Evolutionary conservation across 2,113 vertebrate species (phyloP).

Genomic region (Melozone crissalis): DNA sequence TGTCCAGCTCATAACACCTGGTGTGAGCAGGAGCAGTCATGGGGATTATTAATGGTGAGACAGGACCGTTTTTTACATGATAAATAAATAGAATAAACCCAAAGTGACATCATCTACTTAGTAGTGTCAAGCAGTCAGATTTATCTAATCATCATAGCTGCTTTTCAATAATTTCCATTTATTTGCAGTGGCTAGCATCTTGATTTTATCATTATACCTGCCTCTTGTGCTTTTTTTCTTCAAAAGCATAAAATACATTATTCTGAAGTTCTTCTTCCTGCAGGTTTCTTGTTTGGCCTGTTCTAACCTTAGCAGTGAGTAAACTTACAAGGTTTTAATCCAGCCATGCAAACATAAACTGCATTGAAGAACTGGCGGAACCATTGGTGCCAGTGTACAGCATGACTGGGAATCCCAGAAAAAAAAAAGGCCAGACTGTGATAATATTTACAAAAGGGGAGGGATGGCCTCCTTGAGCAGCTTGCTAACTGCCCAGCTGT

Average conservation of each 20-base stretch:
- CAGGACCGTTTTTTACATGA: not conserved
- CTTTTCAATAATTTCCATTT: not conserved
- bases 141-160: not conserved
- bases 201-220: not conserved
- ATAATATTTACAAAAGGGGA: not conserved
- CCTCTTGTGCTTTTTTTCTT: not conserved
- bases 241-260: not conserved
- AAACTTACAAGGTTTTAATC: not conserved
- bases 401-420: not conserved
- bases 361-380: rapidly evolving
- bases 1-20: not conserved
- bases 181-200: not conserved
- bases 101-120: not conserved
- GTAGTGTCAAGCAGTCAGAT: not conserved
- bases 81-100: not conserved
- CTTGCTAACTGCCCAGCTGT: not conserved
- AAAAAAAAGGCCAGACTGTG: not conserved
- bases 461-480: not conserved
- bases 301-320: not conserved
- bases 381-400: not conserved
- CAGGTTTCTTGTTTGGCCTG: not conserved
- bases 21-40: not conserved
- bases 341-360: not conserved
- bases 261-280: too few relatives aligned
- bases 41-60: not conserved